Evolutionary conservation across 2,888 invertebrate species (phyloP).

Genomic region (Lasius fuliginosus): DNA sequence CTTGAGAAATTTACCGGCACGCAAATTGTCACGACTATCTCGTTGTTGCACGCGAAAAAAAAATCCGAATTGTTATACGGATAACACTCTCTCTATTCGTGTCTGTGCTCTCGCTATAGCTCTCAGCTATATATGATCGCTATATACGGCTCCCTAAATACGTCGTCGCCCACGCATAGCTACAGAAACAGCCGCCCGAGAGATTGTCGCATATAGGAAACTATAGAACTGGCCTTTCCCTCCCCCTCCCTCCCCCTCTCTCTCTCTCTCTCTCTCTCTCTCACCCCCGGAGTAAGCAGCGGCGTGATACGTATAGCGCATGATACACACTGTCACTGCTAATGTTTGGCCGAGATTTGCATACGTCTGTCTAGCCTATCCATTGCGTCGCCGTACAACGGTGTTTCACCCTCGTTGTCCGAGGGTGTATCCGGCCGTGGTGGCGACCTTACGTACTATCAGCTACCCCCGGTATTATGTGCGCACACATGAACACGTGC

Average conservation of each 20-base stretch:
- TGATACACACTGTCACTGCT: conserved; percentile 77
- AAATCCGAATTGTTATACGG: neutral
- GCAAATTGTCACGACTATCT: neutral
- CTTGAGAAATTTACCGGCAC: neutral
- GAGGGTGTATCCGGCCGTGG: conserved; percentile 63
- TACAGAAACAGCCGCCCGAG: conserved; percentile 45
- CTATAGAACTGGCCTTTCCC: conserved; percentile 42
- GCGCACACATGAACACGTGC: conserved; percentile 23
- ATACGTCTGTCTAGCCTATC: conserved; percentile 84
- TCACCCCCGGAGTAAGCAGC: neutral
- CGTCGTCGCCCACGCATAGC: conserved; percentile 48
- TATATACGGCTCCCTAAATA: conserved; percentile 34
- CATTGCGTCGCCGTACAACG: conserved; percentile 73
- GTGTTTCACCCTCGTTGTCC: conserved; percentile 72
- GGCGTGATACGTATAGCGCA: conserved; percentile 54
- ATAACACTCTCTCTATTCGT: conserved; percentile 23
- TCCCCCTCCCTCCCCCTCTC: neutral
- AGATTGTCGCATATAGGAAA: conserved; percentile 52
- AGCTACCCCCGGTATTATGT: conserved; percentile 60
- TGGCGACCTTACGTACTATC: conserved; percentile 52
- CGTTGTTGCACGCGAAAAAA: neutral
- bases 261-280: too few relatives aligned
- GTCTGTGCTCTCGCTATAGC: neutral
- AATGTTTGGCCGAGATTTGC: conserved; percentile 85
- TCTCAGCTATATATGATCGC: too few relatives aligned